Evolutionary conservation across 2,888 invertebrate species (phyloP).

Genomic region (Harpalus rubripes): DNA sequence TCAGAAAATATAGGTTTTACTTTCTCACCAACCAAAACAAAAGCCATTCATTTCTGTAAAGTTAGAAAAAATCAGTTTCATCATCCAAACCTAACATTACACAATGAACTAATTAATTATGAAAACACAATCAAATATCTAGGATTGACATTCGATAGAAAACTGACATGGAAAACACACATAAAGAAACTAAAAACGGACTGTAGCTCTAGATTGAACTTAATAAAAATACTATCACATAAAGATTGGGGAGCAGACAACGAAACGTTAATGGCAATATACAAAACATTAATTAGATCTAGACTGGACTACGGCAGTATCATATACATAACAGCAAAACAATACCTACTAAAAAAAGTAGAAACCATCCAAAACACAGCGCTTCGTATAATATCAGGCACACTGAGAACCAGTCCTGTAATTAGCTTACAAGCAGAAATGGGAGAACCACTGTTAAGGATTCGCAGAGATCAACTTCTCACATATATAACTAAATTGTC

Average conservation of each 20-base stretch:
- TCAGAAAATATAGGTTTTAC: neutral
- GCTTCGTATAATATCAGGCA: constrained; percentile 44
- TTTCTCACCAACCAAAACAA: neutral
- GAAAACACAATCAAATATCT: too few species aligned
- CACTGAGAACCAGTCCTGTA: constrained; percentile 28
- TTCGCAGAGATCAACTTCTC: constrained; percentile 7
- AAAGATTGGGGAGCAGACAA: too few species aligned
- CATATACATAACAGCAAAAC: constrained; percentile 44
- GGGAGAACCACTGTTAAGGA: neutral
- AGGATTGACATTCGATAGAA: too few species aligned
- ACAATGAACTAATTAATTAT: too few species aligned
- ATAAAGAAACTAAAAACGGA: too few species aligned
- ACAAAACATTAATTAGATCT: too few species aligned
- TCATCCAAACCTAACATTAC: too few species aligned
- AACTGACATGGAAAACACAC: too few species aligned
- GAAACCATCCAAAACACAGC: constrained; percentile 50
- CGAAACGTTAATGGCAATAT: too few species aligned
- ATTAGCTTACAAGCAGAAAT: constrained; percentile 13
- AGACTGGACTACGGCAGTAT: constrained; percentile 50
- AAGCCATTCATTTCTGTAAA: neutral
- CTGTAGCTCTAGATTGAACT: too few species aligned
- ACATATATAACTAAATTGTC: constrained; percentile 1
- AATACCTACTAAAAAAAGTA: neutral
- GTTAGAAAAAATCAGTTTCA: neutral
- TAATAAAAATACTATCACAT: constrained; percentile 47